A percentile compares a stretch with the other conserved stretches of the same genome.
Evolutionary conservation across 23 tunicate genomes (phyloP).

Genomic region (Trididemnum clinides): DNA sequence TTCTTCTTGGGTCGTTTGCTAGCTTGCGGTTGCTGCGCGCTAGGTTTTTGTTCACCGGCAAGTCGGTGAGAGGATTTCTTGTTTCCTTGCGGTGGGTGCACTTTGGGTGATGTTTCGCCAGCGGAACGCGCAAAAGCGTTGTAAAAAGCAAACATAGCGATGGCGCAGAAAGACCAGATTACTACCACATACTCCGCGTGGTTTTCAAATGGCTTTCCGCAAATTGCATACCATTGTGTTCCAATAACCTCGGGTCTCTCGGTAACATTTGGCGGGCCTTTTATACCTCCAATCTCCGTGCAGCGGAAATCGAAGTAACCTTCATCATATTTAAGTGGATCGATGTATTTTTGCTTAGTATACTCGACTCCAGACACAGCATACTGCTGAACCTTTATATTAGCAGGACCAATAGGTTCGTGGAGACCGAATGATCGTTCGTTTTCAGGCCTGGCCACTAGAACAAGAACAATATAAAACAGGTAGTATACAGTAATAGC

Average conservation of each 20-base stretch:
- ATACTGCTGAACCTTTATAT: constrained; percentile 61
- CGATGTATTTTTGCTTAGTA: constrained; percentile 82
- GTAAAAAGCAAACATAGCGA: constrained; percentile 68
- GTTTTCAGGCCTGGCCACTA: constrained; percentile 77
- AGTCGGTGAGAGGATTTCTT: too few relatives aligned
- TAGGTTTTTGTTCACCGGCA: too few relatives aligned
- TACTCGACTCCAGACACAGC: constrained; percentile 73
- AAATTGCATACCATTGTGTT: constrained; percentile 68
- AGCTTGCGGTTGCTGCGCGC: too few relatives aligned
- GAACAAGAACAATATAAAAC: constrained; percentile 62
- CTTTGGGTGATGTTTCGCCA: too few relatives aligned
- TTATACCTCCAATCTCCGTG: constrained; percentile 37
- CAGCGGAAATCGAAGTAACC: constrained; percentile 89
- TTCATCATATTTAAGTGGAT: constrained; percentile 76
- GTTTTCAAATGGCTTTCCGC: constrained; percentile 76
- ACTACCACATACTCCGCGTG: constrained; percentile 82
- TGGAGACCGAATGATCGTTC: constrained; percentile 73
- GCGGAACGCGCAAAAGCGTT: constrained; percentile 82
- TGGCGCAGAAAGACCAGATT: constrained; percentile 71
- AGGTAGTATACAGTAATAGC: constrained; percentile 57
- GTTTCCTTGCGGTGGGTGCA: too few relatives aligned
- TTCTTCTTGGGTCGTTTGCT: too few relatives aligned
- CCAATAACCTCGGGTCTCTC: constrained; percentile 70
- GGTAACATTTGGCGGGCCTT: constrained; percentile 76
- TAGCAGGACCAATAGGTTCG: constrained; percentile 70